Base-by-base conservation (phyloP, 2,113 vertebrate species). In the Terrapene triunguis region DNA sequence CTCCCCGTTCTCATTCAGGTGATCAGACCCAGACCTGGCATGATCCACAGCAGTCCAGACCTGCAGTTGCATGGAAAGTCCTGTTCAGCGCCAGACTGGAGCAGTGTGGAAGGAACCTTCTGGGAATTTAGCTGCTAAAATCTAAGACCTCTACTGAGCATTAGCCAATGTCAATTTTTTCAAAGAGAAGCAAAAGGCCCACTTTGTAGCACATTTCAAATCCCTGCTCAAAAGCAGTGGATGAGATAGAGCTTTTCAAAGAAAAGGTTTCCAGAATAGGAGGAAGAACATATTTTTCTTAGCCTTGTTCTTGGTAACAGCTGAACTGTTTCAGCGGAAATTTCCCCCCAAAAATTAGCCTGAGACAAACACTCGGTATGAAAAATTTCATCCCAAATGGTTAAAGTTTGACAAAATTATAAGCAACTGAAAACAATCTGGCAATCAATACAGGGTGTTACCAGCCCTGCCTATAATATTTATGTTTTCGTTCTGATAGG, bases 371-470 rank as follows among this genome's bases (percentile, higher is more conserved):
- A 47, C 42, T 24, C 3, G 1, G 6, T 7, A n/a, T 22, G 13
- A 74, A n/a, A 51, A 79, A 38, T 5, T 14, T 35, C 32, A 87
- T 84, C 42, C 16, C 1, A 80, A 32, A 27, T 76, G 24, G 21
- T 84, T 8, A 27, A 69, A 29, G 8, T 85, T 84, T 76, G 50
- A 17, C 78, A 2, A 21, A 54, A n/a, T 83, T 19, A 47, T 6
- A 47, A 50, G 85, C 8, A 82, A 82, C 84, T 24, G 10, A 62
- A 53, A 29, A 0, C 0, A 0, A 5, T 65, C 79, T 87, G 14
- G n/a, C 0, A 1, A 82, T 57, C 0, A 50, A 0, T 1, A 3
- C 2, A 69, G 10, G 0, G 57, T n/a, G 8, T 8, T 65, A 50
- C 24, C 5, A 62, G 25, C 25, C 35, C 3, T 7, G 8, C 4